A percentile compares a stretch with the other conserved stretches of the same genome.
Conservation (phyloP, 1,140 invertebrate species). For the Asobara japonica region DNA sequence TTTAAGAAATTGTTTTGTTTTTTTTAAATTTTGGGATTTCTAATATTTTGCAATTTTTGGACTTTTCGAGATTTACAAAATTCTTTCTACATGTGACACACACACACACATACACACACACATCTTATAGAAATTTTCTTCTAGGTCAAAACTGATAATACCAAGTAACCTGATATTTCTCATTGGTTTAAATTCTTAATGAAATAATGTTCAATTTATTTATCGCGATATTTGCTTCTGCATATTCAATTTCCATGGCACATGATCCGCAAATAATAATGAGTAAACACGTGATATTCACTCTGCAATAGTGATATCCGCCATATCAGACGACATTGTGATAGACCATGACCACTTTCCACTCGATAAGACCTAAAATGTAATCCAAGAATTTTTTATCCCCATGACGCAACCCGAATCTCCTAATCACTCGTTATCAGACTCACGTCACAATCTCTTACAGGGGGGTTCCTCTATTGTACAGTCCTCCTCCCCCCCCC, state of each 20-base stretch:
- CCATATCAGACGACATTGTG: not conserved
- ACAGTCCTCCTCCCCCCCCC: not conserved
- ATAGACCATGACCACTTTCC: not conserved
- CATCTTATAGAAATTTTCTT: no score
- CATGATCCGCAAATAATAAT: not conserved
- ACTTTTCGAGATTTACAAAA: no score
- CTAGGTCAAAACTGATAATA: no score
- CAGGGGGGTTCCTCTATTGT: not conserved
- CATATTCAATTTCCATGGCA: not conserved
- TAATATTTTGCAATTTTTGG: no score
- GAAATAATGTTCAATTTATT: no score
- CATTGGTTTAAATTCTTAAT: no score
- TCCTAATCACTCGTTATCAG: not conserved
- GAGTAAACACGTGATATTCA: not conserved
- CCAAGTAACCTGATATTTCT: no score
- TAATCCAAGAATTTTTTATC: not conserved
- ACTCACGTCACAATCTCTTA: not conserved
- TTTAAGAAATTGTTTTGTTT: no score
- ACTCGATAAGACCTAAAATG: not conserved
- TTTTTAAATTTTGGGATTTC: no score
- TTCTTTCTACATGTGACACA: no score
- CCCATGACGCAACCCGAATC: not conserved
- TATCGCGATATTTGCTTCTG: not conserved
- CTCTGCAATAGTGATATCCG: not conserved
- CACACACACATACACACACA: no score